These are phyloP conservation scores for Lota lota DNA, from an alignment of 2,113 vertebrate species.

Conservation along the genomic window DNA sequence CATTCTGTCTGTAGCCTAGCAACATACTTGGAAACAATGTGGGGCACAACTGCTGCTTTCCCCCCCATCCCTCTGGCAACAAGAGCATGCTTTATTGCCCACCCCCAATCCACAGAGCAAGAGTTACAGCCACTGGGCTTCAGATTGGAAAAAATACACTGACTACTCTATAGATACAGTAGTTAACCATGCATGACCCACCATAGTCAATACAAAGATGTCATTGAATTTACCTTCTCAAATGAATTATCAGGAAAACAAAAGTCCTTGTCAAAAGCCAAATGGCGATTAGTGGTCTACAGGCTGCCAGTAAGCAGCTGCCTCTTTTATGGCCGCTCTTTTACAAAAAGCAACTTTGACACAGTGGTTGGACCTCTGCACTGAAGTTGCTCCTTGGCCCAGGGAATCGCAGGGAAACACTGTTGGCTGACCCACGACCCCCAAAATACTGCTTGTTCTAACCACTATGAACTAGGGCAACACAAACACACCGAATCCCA, in stretches of 20 bases:
- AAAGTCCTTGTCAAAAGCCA: slow-evolving; percentile 36
- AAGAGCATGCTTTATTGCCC: slow-evolving; percentile 56
- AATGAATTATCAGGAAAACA: slow-evolving; percentile 17
- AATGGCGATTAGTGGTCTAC: slow-evolving; percentile 41
- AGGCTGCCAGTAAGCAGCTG: slow-evolving; percentile 59
- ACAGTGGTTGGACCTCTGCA: slow-evolving; percentile 64
- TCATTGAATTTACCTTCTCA: slow-evolving; percentile 25
- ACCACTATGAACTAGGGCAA: slow-evolving; percentile 1
- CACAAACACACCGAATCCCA: slow-evolving; percentile 3
- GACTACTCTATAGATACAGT: slow-evolving; percentile 34
- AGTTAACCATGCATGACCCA: slow-evolving; percentile 27
- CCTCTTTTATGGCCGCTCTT: slow-evolving; percentile 63
- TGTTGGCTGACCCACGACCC: not conserved
- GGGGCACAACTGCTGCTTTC: slow-evolving; percentile 48
- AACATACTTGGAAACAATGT: slow-evolving; percentile 68
- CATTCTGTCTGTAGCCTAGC: slow-evolving; percentile 70
- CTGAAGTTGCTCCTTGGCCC: slow-evolving; percentile 49
- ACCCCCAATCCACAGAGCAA: too few relatives aligned
- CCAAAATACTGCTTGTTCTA: slow-evolving; percentile 17
- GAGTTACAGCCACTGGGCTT: too few relatives aligned
- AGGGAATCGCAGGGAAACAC: slow-evolving; percentile 15
- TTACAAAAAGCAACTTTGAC: slow-evolving; percentile 69
- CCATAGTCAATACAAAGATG: slow-evolving; percentile 11
- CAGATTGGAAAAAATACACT: too few relatives aligned
- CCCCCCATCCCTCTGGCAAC: slow-evolving; percentile 41